Conservation (phyloP, 2,113 vertebrate genomes). For the Telmatochromis bifrenatus region DNA sequence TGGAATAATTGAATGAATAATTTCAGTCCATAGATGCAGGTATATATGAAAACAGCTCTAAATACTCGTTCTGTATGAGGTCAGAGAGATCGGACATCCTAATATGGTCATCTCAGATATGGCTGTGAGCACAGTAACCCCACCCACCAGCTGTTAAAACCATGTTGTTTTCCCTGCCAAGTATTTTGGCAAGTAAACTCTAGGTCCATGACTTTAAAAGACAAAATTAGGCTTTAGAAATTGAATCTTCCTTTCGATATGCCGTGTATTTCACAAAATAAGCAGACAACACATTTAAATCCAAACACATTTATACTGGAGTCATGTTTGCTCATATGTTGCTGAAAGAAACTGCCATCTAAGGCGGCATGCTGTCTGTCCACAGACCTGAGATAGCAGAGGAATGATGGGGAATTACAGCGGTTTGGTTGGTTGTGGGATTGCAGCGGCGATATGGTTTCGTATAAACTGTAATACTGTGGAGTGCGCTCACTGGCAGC, state of each 20-base stretch:
- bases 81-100: neutral
- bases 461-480: neutral
- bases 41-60: neutral
- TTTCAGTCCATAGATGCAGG: neutral
- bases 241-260: neutral
- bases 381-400: neutral
- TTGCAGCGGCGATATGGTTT: neutral
- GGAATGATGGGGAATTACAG: slow-evolving; percentile 16
- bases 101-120: neutral
- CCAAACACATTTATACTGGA: neutral
- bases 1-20: neutral
- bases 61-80: neutral
- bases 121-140: neutral
- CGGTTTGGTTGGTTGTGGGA: slow-evolving; percentile 4
- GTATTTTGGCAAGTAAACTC: neutral
- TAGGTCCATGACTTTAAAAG: neutral
- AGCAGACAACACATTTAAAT: neutral
- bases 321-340: neutral
- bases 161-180: neutral
- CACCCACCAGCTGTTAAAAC: neutral
- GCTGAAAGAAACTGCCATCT: neutral
- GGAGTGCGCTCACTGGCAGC: neutral
- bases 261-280: neutral
- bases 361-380: neutral
- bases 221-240: neutral